Evolutionary conservation across 2,797 vertebrate genomes (phyloP).

Genomic region (Falco novaeseelandiae): DNA sequence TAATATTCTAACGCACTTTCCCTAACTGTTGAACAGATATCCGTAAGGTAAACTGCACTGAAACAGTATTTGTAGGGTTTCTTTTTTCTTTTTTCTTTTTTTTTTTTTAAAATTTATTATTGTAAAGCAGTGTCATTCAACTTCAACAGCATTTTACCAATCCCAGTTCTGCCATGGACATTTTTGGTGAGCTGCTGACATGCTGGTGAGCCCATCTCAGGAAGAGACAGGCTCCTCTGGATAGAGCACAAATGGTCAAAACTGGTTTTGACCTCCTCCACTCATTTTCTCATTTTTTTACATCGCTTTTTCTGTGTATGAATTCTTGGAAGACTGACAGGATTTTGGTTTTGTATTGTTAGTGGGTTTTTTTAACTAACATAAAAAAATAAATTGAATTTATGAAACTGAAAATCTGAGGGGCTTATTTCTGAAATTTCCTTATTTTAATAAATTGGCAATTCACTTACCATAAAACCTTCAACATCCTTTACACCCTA

Average conservation of each 20-base stretch:
- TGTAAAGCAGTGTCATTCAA: not conserved
- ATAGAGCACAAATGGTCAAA: not conserved
- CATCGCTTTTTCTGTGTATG: not conserved
- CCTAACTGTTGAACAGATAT: constrained; percentile 18
- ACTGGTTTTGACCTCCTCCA: not conserved
- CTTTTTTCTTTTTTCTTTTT: not conserved
- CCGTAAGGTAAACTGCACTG: not conserved
- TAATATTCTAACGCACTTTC: not conserved
- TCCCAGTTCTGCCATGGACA: not conserved
- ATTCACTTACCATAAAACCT: not conserved
- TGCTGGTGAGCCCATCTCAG: not conserved
- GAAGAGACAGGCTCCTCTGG: not conserved
- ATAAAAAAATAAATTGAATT: not conserved
- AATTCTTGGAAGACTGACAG: not conserved
- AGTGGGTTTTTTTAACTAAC: not conserved
- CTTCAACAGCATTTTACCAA: constrained; percentile 4
- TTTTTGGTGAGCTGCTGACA: not conserved
- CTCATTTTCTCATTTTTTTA: not conserved
- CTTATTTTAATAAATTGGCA: not conserved
- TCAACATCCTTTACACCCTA: not conserved
- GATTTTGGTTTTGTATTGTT: rapidly evolving
- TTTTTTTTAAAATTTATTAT: not conserved
- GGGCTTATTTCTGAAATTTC: not conserved
- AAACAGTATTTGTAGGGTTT: not conserved
- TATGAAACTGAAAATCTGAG: not conserved